Conservation (phyloP, 2,888 invertebrate genomes). For the Heliconius ismenius region DNA sequence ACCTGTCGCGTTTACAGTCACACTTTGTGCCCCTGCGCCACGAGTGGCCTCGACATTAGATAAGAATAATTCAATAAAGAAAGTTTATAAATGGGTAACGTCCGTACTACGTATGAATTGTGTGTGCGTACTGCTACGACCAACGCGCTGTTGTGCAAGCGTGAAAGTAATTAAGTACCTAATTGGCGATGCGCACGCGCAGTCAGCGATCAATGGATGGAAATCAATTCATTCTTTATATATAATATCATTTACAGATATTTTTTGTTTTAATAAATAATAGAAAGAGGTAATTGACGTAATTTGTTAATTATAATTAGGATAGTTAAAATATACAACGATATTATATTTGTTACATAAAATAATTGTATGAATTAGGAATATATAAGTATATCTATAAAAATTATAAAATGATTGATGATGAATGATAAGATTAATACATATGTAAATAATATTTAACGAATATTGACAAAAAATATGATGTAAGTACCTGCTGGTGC, state of each 20-base stretch:
- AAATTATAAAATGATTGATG: too few relatives aligned
- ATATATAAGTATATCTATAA: too few relatives aligned
- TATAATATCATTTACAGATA: background rate
- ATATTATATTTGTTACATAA: background rate
- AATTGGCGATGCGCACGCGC: conserved; percentile 21
- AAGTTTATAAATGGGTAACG: conserved; percentile 11
- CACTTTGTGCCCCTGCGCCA: too few relatives aligned
- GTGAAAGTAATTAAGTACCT: conserved; percentile 31
- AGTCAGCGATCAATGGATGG: background rate
- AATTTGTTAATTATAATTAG: background rate
- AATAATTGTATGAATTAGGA: background rate
- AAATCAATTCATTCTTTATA: background rate
- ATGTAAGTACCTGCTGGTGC: too few relatives aligned
- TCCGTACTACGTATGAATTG: conserved; percentile 1
- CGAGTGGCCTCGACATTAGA: too few relatives aligned
- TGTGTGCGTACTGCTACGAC: background rate
- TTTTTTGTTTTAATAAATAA: background rate
- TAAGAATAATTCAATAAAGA: background rate
- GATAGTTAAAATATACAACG: background rate
- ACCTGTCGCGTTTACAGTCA: too few relatives aligned
- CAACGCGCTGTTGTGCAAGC: conserved; percentile 8
- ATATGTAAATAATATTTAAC: too few relatives aligned
- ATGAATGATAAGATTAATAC: too few relatives aligned
- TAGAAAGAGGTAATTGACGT: background rate
- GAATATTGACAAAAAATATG: too few relatives aligned